Base-by-base conservation (phyloP, 2,888 invertebrate genomes). In the Aphrophora alni region DNA sequence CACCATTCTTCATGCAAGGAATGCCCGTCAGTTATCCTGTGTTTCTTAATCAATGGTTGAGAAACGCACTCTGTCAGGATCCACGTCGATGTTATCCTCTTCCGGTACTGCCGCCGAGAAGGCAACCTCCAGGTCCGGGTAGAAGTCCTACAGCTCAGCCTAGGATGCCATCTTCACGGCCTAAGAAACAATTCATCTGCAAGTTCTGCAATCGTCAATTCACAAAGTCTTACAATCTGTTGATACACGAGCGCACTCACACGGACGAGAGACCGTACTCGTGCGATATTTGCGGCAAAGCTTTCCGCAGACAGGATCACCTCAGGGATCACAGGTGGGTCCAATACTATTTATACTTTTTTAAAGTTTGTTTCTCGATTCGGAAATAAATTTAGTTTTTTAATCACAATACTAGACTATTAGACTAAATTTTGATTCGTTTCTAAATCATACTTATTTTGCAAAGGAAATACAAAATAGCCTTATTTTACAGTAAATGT, bases 181-280 rank as follows among this genome's bases (percentile, higher is more conserved):
- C 92, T 84, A 92, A 93, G 89, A 93, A 93, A 88, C 92, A 98
- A 89, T 98, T 98, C 90, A 98, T 99, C 87, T 99, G 98, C 92
- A 97, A 97, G 89, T 98, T 95, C 89, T 99, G 99, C 90, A 95
- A 96, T 88, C 93, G 98, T 51, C 97, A 98, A 88, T 99, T 99
- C 90, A 98, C 98, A 84, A 99, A 99, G 89, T 97, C 97, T 75
- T 99, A 99, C 91, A 99, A 99, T 89, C 91, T 99, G 86, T 92
- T 98, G 86, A 99, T 99, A 85, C 98, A 99, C 88, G 98, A 98
- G 88, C 92, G 98, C 86, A 99, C 98, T 1, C 98, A 98, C 88
- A 98, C 98, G 51, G 97, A 98, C 88, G 98, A 98, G 89, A 91
- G 98, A 82, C 98, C 98, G 14, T 98, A 97, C 89, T 95, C 96